Evolutionary conservation across 2,888 invertebrate genomes (phyloP), one percentile per base, ranked within the genome.

Genomic region (Cheilosia vernalis): DNA sequence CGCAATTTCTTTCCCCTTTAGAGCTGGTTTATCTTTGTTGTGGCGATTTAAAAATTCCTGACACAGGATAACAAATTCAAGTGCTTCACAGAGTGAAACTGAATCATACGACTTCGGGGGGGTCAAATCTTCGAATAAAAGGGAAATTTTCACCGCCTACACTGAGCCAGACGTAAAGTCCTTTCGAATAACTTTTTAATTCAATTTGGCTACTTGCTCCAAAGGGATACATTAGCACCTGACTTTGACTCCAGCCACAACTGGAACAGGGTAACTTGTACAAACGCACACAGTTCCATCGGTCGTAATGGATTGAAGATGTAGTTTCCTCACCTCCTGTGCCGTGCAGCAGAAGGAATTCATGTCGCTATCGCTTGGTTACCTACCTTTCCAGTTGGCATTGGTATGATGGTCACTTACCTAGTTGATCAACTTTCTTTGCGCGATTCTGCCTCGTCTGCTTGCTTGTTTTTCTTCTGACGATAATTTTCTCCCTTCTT

Each of bases 361-460:
- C 56, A 76, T 66, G 27, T 64, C 61, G 37, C 58, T 53, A 49
- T 17, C 42, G 72, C 60, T 74, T 53, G 10, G 37, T 37, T 19
- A 74, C 73, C 78, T 56, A 83, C 73, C n/a, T 73, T 80, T 85
- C 81, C 72, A 77, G 85, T 85, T 81, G 21, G n/a, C 55, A 63
- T 37, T 37, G 37, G 37, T 37, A 37, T 60, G 24, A 58, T 80
- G 81, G 76, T 72, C 85, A 85, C 85, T 85, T 85, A 85, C 85
- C 85, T 85, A 85, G 85, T 85, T 85, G 19, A 77, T 76, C 85
- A 85, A 85, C 85, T 85, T 85, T 85, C 85, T 85, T 85, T 66
- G 81, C 72, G 61, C 67, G 81, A 73, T 53, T 81, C 72, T 67
- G 51, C 64, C 55, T 73, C 24, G 74, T 72, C 67, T 79, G 78